phyloP scores from a whole-genome alignment of 2,888 invertebrate species.

The Erannis defoliaria region DNA sequence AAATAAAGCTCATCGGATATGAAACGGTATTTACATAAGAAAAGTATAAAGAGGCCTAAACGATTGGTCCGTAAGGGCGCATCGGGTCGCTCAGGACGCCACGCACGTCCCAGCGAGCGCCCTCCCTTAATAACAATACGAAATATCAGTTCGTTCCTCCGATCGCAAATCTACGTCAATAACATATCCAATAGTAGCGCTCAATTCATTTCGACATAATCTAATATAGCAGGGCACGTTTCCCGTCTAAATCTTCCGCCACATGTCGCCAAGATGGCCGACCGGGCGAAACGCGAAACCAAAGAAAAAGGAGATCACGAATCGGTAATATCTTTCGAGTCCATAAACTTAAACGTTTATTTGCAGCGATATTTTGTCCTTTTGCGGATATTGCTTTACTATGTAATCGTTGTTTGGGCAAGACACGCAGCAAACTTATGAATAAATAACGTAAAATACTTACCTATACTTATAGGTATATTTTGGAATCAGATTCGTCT shows the following conservation, averaged over 20 bases:
- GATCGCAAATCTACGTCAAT: conserved; percentile 87
- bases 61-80: conserved; percentile 82
- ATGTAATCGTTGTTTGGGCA: conserved; percentile 61
- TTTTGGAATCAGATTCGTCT: conserved; percentile 15
- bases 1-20: conserved; percentile 87
- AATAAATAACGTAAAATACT: conserved; percentile 36
- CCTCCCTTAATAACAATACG: conserved; percentile 85
- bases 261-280: conserved; percentile 87
- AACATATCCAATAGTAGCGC: conserved; percentile 86
- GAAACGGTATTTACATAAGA: conserved; percentile 86
- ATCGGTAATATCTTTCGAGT: conserved; percentile 87
- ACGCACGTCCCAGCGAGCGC: conserved; percentile 76
- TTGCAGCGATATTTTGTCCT: conserved; percentile 86
- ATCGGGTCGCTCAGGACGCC: conserved; percentile 72
- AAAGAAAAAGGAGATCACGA: conserved; percentile 86
- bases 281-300: conserved; percentile 79
- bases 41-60: conserved; percentile 86
- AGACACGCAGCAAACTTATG: conserved; percentile 46
- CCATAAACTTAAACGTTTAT: conserved; percentile 87
- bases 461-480: not conserved
- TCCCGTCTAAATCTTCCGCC: conserved; percentile 86
- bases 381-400: conserved; percentile 83
- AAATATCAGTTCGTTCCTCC: conserved; percentile 87
- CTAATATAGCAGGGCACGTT: conserved; percentile 85
- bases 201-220: conserved; percentile 87